Evolutionary conservation across 1,140 invertebrate genomes (phyloP).

Genomic region (Drosophila nannoptera): DNA sequence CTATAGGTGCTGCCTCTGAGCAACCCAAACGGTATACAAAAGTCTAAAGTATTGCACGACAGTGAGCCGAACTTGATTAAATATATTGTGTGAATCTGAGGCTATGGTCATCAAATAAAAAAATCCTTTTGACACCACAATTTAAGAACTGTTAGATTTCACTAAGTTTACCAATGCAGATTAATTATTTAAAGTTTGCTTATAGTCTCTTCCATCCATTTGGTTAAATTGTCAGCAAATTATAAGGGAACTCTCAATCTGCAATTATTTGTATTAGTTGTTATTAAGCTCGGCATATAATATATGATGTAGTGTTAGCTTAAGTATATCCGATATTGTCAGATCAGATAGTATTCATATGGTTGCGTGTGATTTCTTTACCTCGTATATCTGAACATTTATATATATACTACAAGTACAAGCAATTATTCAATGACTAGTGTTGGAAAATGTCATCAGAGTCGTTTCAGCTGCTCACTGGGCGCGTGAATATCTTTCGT

Average conservation of each 20-base stretch:
- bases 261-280: not conserved
- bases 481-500: not conserved
- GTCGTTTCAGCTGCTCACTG: not conserved
- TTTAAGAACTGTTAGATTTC: not conserved
- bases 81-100: not conserved
- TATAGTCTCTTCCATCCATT: not conserved
- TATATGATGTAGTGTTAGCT: not conserved
- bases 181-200: not conserved
- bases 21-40: constrained; percentile 16
- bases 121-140: too few relatives aligned
- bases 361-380: not conserved
- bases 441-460: not conserved
- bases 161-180: not conserved
- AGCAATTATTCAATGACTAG: constrained; percentile 9
- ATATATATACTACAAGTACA: not conserved
- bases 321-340: too few relatives aligned
- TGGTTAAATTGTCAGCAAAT: constrained; percentile 8
- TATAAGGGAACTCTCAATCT: not conserved
- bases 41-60: constrained; percentile 21
- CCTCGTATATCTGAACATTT: not conserved
- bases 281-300: constrained; percentile 23
- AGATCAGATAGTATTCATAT: too few relatives aligned
- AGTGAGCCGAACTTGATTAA: constrained; percentile 3
- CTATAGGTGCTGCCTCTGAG: constrained; percentile 1
- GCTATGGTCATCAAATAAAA: too few relatives aligned